Base-by-base conservation (phyloP, 2,888 invertebrate genomes). In the Ptycholaimellus sp. region DNA sequence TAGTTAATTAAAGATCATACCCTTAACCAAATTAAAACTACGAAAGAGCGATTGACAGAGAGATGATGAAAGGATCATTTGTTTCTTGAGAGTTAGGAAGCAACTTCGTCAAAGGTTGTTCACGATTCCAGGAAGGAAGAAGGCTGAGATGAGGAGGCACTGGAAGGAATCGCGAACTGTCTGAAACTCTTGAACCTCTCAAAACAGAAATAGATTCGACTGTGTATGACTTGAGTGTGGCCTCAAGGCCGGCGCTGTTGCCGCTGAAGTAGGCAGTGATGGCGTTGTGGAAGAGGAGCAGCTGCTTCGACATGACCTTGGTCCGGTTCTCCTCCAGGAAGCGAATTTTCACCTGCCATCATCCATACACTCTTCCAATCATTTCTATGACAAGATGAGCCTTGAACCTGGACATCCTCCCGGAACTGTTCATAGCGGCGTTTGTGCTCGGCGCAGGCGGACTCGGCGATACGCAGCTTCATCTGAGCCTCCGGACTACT, bases 281-380 rank as follows among this genome's bases (percentile, higher is more conserved):
- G 2, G 90, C 90, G 64, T 87, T 87, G 65, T 93, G 87, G 63
- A 90, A 80, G 49, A 93, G 65, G 38, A 87, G 68, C 45, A 93
- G 67, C 60, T 93, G 90, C 60, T 90, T 90, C 65, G 87, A 85
- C 87, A 93, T 87, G 49, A 90, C 87, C 65, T 90, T 87, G 52
- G 87, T 77, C 82, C 90, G 64, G 65, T 93, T 93, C 67, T 93
- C 93, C 64, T 93, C 85, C 50, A 93, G 69, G 63, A 93, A 79
- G 61, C 80, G 76, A 62, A 93, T 72, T 66, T 93, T 93, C 53
- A 93, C 76, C 43, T 45, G 39, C 11, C 42, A 37, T 21, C 3
- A 23, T n/a, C n/a, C 20, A 17, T 16, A 32, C 30, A 30, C 16
- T 7, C 30, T n/a, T 30, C 5, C 7, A 9, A 9, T 23, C 25